Base-by-base conservation (phyloP, 2,888 invertebrate genomes). In the Cheilosia vulpina region DNA sequence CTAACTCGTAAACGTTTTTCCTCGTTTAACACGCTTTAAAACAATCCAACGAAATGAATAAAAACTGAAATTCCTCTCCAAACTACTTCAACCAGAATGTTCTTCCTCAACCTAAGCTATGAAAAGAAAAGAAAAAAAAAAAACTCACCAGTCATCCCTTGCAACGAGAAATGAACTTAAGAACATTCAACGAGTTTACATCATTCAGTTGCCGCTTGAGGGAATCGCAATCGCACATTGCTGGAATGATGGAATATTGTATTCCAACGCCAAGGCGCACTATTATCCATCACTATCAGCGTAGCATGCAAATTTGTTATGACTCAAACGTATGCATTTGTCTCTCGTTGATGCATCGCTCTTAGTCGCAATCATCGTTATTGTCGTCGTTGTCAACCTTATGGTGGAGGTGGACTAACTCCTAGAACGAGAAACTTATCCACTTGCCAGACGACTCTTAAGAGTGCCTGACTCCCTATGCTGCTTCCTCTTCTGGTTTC, bases 291-390 rank as follows among this genome's bases (percentile, higher is more conserved):
- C 66, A 76, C 65, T 65, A 75, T 81, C 79, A 80, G 21, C 45
- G 65, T 66, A 71, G 62, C 53, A 79, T 66, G 66, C 53, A 77
- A 78, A 78, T 79, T 69, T 75, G 75, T 79, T 84, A 75, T 80
- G 79, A 84, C 75, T 65, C 73, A 69, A 84, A 58, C 68, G 75
- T 66, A 66, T 84, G 75, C 80, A 80, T 80, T 80, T 85, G 69
- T 80, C 71, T 80, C 55, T 34, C 50, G 53, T 31, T 62, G 62
- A 62, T 72, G 72, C 78, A 78, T 62, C 77, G 55, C 31, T 80
- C 58, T 65, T 50, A 47, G 75, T 66, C 71, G 57, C 80, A 76
- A 80, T 80, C 79, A 80, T 66, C 71, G 58, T 76, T 69, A 84
- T 75, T 24, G 17, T 81, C 41, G 47, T 80, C 52, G 41, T 78